These are phyloP conservation scores for Pimephales promelas DNA, from an alignment of 2,113 vertebrate species.

Conservation along the genomic window DNA sequence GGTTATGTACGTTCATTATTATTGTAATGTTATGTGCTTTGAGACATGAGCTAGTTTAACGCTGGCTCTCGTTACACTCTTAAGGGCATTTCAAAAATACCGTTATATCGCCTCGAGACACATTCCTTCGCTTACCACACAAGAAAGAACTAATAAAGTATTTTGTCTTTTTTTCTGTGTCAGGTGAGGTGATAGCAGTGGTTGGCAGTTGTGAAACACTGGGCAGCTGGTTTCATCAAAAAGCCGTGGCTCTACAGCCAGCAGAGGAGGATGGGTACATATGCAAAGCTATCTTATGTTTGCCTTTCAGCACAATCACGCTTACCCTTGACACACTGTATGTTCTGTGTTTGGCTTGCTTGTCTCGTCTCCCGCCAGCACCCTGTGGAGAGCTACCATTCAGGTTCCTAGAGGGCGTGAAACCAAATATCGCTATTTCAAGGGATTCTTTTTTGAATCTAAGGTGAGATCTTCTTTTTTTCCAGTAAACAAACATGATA, in stretches of 20 bases:
- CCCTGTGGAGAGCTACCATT: conserved; percentile 80
- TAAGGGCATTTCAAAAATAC: too few relatives aligned
- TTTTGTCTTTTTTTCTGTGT: conserved; percentile 8
- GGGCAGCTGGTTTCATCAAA: conserved; percentile 87
- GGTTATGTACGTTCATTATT: too few relatives aligned
- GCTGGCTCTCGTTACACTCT: too few relatives aligned
- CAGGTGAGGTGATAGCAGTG: conserved; percentile 91
- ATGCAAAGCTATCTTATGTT: neutral
- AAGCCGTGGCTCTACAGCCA: conserved; percentile 79
- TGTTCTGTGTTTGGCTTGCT: neutral
- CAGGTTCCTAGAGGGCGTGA: conserved; percentile 77
- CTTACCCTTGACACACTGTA: neutral
- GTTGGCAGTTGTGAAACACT: conserved; percentile 87
- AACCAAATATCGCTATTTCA: conserved; percentile 89
- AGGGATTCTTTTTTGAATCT: conserved; percentile 87
- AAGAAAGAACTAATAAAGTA: neutral
- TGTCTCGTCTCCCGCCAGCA: conserved; percentile 66
- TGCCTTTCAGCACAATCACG: too few relatives aligned
- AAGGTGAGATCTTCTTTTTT: conserved; percentile 75
- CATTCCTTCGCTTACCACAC: neutral
- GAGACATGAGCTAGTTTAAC: too few relatives aligned
- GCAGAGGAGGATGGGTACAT: conserved; percentile 74
- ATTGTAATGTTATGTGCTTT: too few relatives aligned
- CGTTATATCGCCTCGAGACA: neutral
- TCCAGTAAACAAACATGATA: neutral